phyloP scores from a whole-genome alignment of 2,888 invertebrate species.

The Lasioglossum pauxillum region DNA sequence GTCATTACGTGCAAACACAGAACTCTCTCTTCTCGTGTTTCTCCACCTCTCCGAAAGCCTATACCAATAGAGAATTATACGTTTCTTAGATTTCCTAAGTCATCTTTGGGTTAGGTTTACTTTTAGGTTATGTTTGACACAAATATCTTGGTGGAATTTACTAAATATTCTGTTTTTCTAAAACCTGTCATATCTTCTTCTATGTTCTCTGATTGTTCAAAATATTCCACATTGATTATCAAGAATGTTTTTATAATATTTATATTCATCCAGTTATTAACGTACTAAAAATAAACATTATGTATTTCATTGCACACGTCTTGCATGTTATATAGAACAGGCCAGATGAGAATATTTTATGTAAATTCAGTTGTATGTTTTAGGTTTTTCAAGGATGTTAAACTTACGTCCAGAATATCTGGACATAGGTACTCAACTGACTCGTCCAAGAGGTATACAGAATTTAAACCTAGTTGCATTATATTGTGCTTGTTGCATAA shows the following conservation, averaged over 20 bases:
- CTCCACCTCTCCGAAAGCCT: background rate
- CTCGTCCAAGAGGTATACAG: constrained; percentile 76
- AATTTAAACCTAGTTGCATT: constrained; percentile 32
- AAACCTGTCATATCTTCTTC: background rate
- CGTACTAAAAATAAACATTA: constrained; percentile 17
- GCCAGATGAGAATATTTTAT: background rate
- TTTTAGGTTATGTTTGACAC: constrained; percentile 35
- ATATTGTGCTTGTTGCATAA: constrained; percentile 27
- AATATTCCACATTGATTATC: constrained; percentile 4
- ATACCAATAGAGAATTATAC: background rate
- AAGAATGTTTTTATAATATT: background rate
- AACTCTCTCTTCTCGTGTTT: background rate
- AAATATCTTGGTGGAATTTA: background rate
- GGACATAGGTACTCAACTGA: constrained; percentile 78
- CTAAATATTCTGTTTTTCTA: too few species aligned
- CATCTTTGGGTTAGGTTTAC: background rate
- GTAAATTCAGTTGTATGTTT: constrained; percentile 46
- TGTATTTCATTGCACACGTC: background rate
- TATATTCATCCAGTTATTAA: background rate
- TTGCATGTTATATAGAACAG: background rate
- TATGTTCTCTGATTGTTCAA: background rate
- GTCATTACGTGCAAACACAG: background rate
- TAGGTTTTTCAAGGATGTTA: constrained; percentile 78
- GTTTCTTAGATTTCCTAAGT: background rate
- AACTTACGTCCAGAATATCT: constrained; percentile 76